Conservation (phyloP, 2,113 vertebrate species). For the Tauraco erythrolophus region DNA sequence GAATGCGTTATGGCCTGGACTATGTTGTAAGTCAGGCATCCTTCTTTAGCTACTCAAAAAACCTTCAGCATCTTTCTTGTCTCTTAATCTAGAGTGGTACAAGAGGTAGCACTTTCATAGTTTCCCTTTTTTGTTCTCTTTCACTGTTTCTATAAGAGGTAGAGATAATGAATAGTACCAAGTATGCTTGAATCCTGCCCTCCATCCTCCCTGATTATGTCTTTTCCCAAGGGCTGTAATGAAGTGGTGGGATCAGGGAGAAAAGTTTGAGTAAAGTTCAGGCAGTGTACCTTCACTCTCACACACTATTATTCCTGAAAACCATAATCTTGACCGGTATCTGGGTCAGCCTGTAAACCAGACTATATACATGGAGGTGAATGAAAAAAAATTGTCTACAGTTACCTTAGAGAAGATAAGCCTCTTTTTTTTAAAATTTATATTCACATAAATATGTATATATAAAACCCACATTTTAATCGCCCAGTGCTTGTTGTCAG, state of each 20-base stretch:
- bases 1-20: neutral
- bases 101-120: neutral
- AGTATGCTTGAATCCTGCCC: neutral
- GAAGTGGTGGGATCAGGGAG: neutral
- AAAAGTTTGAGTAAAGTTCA: neutral
- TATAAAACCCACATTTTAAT: neutral
- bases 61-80: neutral
- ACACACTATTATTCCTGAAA: neutral
- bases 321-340: neutral
- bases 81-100: neutral
- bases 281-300: neutral
- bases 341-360: neutral
- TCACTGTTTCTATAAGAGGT: neutral
- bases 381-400: neutral
- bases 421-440: neutral
- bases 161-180: neutral
- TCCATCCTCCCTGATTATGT: neutral
- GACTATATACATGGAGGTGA: neutral
- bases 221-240: neutral
- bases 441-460: neutral
- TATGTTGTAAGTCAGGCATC: neutral
- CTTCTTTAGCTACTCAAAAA: neutral
- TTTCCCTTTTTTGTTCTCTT: neutral
- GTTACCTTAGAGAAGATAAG: neutral
- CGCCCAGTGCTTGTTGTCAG: neutral